A percentile compares a stretch with the other conserved stretches of the same genome.
Evolutionary conservation across 1,140 invertebrate genomes (phyloP).

Genomic region (Brachionus rubens): DNA sequence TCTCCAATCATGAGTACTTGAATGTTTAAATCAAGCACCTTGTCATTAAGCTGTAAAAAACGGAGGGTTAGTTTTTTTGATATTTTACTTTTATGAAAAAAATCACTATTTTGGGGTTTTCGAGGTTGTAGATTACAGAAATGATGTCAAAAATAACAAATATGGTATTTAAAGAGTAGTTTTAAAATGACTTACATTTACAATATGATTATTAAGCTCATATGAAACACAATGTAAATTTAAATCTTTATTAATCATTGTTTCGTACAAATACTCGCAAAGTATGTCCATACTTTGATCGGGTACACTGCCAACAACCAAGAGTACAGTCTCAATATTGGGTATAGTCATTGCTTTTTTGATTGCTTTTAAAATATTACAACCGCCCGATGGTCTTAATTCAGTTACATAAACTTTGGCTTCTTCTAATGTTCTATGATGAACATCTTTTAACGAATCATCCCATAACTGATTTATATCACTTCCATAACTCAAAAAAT

Average conservation of each 20-base stretch:
- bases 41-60: no score
- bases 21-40: no score
- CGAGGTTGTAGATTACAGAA: no score
- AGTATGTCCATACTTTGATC: constrained; percentile 58
- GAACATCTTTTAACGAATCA: constrained; percentile 27
- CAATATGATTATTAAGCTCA: constrained; percentile 58
- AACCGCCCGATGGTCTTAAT: constrained; percentile 54
- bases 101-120: no score
- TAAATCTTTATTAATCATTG: constrained; percentile 53
- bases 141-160: no score
- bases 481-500: constrained; percentile 56
- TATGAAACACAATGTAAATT: constrained; percentile 57
- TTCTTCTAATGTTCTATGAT: constrained; percentile 43
- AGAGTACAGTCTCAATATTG: constrained; percentile 54
- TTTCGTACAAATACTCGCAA: constrained; percentile 57
- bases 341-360: constrained; percentile 57
- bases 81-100: no score
- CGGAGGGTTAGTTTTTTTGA: no score
- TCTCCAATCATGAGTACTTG: no score
- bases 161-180: no score
- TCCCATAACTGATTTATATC: constrained; percentile 56
- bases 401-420: constrained; percentile 18
- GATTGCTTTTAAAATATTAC: constrained; percentile 58
- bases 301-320: constrained; percentile 58
- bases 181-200: no score